Evolutionary conservation across 2,888 invertebrate genomes (phyloP).

Genomic region (Nomada hirtipes): DNA sequence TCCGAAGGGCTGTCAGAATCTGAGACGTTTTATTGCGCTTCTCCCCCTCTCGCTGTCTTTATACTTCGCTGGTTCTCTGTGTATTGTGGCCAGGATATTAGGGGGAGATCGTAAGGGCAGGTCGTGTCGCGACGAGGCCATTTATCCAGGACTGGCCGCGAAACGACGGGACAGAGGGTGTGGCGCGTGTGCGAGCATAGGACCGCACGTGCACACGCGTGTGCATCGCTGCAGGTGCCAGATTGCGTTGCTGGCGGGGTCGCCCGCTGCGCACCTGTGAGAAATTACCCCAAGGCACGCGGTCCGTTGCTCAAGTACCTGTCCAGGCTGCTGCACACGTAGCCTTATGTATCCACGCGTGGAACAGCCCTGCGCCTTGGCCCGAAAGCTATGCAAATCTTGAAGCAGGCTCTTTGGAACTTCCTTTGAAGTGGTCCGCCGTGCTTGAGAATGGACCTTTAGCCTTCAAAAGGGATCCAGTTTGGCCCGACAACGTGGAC

Average conservation of each 20-base stretch:
- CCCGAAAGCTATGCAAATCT: constrained; percentile 38
- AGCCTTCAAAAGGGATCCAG: constrained; percentile 8
- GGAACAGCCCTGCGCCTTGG: neutral
- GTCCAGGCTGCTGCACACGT: constrained; percentile 48
- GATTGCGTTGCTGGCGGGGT: constrained; percentile 65
- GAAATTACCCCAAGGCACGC: constrained; percentile 76
- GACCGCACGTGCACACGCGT: constrained; percentile 21
- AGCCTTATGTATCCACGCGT: constrained; percentile 4
- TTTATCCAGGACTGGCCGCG: constrained; percentile 54
- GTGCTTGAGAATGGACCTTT: constrained; percentile 35
- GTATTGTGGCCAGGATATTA: neutral
- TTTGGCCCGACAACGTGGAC: neutral
- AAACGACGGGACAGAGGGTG: constrained; percentile 44
- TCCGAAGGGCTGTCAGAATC: neutral
- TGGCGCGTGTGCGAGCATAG: constrained; percentile 31
- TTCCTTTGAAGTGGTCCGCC: constrained; percentile 17
- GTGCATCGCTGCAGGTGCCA: constrained; percentile 65
- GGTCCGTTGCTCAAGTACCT: constrained; percentile 56
- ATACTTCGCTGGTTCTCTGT: no score
- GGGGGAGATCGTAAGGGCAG: neutral
- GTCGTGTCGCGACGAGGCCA: constrained; percentile 33
- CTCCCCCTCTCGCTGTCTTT: neutral
- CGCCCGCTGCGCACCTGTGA: constrained; percentile 69
- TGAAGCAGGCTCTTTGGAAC: constrained; percentile 60
- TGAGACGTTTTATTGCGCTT: neutral